A percentile compares a stretch with the other conserved stretches of the same genome.
Evolutionary conservation across 2,797 vertebrate genomes (phyloP).

Genomic region (Lagothrix lagotricha): DNA sequence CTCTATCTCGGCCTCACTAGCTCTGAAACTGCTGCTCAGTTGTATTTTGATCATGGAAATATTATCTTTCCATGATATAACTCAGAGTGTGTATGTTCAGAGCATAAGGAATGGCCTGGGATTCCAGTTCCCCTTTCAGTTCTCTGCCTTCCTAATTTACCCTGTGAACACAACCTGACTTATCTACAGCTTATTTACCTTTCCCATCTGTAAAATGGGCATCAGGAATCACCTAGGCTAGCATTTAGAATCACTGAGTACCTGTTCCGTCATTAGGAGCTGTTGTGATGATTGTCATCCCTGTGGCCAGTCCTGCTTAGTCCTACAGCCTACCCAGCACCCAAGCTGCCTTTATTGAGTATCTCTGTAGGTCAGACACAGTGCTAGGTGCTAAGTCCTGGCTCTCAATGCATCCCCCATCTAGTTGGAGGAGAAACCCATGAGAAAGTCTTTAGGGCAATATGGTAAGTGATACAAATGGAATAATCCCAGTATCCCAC

Average conservation of each 20-base stretch:
- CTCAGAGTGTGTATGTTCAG: background rate
- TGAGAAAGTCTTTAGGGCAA: background rate
- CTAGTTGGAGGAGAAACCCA: background rate
- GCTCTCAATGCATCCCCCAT: background rate
- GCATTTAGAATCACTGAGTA: background rate
- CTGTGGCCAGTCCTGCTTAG: background rate
- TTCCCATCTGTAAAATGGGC: background rate
- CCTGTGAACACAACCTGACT: accelerated
- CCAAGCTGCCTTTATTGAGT: accelerated
- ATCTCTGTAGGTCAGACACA: background rate
- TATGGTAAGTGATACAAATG: background rate
- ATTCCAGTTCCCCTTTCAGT: background rate
- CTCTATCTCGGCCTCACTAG: background rate
- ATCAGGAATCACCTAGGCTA: background rate
- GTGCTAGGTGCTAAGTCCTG: background rate
- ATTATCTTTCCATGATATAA: background rate
- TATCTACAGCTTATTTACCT: background rate
- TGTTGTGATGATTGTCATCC: too few relatives aligned
- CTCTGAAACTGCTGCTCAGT: too few relatives aligned
- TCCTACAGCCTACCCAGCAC: background rate
- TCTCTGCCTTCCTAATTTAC: background rate
- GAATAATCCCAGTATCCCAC: background rate
- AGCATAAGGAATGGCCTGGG: too few relatives aligned
- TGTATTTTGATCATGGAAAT: background rate
- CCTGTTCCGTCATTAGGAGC: background rate